These are phyloP conservation scores for Neoniphon sammara DNA, from an alignment of 2,797 vertebrate species.

Conservation along the genomic window DNA sequence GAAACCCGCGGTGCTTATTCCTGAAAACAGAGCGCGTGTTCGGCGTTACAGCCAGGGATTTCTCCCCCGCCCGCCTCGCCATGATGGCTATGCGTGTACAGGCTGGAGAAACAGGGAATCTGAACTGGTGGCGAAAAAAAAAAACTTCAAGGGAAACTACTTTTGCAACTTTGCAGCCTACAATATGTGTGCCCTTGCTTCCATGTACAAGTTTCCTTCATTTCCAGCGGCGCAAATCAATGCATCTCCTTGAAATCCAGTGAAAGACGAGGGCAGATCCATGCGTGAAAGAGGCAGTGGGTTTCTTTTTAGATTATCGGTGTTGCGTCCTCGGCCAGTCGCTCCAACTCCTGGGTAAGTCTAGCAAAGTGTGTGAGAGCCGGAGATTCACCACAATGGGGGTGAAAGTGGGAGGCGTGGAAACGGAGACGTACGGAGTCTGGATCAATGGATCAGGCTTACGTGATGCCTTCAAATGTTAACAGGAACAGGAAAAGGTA, in stretches of 20 bases:
- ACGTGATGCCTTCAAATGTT: conserved; percentile 46
- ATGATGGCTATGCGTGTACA: conserved; percentile 76
- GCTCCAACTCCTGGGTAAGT: conserved; percentile 75
- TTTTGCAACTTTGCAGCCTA: conserved; percentile 80
- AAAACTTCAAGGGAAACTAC: conserved; percentile 79
- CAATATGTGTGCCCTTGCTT: conserved; percentile 51
- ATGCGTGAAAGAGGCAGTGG: conserved; percentile 38
- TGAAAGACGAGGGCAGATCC: conserved; percentile 50
- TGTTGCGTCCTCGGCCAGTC: conserved; percentile 44
- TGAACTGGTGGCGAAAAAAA: conserved; percentile 40
- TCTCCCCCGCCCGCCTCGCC: conserved; percentile 79
- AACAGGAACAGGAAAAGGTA: conserved; percentile 37
- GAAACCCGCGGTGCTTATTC: conserved; percentile 54
- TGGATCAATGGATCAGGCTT: conserved; percentile 77
- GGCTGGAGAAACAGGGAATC: conserved; percentile 60
- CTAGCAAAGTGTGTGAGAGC: conserved; percentile 74
- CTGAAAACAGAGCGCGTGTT: conserved; percentile 61
- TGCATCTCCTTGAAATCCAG: conserved; percentile 52
- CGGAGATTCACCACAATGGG: conserved; percentile 84
- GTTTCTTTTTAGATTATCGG: conserved; percentile 18
- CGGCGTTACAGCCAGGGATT: conserved; percentile 62
- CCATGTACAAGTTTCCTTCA: conserved; percentile 43
- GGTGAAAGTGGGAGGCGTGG: conserved; percentile 83
- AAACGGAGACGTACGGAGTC: conserved; percentile 76
- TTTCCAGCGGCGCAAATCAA: conserved; percentile 46